A percentile compares a stretch with the other conserved stretches of the same genome.
Evolutionary conservation across 2,797 vertebrate species (phyloP).

Genomic region (Gallinago nigripennis): DNA sequence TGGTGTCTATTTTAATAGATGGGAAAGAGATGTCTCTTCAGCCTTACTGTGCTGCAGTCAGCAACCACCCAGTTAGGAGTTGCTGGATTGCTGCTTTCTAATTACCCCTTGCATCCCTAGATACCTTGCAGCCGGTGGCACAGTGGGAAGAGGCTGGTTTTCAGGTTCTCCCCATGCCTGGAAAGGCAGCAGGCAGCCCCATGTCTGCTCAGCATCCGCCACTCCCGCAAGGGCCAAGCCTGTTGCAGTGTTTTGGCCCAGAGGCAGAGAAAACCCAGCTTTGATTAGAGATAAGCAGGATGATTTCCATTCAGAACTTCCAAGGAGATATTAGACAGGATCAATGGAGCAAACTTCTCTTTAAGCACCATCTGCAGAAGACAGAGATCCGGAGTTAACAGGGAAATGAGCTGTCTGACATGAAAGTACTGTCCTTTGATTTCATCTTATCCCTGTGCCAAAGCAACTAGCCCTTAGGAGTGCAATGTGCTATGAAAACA

Average conservation of each 20-base stretch:
- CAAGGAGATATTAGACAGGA: background rate
- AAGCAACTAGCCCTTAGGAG: background rate
- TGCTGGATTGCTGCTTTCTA: background rate
- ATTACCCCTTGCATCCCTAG: background rate
- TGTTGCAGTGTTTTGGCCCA: background rate
- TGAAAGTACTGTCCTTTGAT: background rate
- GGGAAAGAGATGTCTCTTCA: background rate
- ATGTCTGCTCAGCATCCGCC: background rate
- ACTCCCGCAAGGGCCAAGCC: background rate
- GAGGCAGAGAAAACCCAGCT: background rate
- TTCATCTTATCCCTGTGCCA: background rate
- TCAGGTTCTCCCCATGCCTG: background rate
- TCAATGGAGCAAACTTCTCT: background rate
- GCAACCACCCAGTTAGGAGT: background rate
- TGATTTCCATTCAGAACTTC: background rate
- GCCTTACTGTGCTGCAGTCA: background rate
- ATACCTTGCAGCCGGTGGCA: background rate
- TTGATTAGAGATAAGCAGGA: background rate
- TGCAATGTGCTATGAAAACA: background rate
- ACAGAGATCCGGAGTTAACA: background rate
- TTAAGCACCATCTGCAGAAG: background rate
- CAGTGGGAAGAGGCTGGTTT: background rate
- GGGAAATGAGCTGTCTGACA: background rate
- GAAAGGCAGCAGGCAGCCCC: background rate
- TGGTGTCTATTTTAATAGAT: constrained; percentile 37